Conservation (phyloP, 2,797 vertebrate species). For the Scomberomorus guttatus region DNA sequence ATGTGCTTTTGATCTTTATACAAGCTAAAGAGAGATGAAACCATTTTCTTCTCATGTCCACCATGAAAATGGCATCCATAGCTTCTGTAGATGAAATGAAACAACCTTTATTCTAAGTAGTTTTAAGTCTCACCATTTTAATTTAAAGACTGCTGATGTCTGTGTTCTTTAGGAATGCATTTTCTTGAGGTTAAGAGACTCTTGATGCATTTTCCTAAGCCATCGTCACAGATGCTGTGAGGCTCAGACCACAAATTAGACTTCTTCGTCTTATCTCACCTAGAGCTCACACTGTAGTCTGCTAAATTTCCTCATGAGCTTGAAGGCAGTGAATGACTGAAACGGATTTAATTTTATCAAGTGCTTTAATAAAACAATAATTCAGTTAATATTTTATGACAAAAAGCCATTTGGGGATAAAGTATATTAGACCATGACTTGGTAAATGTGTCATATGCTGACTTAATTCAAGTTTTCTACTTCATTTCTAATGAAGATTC, state of each 20-base stretch:
- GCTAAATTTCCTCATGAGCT: constrained; percentile 12
- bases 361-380: constrained; percentile 52
- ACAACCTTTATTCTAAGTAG: constrained; percentile 40
- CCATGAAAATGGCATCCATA: constrained; percentile 42
- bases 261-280: constrained; percentile 9
- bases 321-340: constrained; percentile 27
- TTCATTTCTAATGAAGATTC: constrained; percentile 27
- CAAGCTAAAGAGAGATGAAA: constrained; percentile 32
- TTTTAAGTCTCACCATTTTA: constrained; percentile 46
- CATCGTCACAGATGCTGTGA: background rate
- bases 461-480: constrained; percentile 35
- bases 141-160: constrained; percentile 64
- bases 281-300: constrained; percentile 5
- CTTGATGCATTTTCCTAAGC: constrained; percentile 40
- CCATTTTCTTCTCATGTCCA: constrained; percentile 56
- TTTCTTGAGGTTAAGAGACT: constrained; percentile 28
- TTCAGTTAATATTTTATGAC: constrained; percentile 37
- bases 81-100: constrained; percentile 52
- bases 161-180: constrained; percentile 43
- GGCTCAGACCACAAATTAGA: background rate
- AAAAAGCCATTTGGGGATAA: background rate
- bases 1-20: constrained; percentile 34
- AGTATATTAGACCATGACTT: constrained; percentile 15
- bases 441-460: constrained; percentile 27
- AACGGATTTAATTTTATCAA: constrained; percentile 33